phyloP scores from a whole-genome alignment of 2,113 vertebrate genomes.

The Solea solea region DNA sequence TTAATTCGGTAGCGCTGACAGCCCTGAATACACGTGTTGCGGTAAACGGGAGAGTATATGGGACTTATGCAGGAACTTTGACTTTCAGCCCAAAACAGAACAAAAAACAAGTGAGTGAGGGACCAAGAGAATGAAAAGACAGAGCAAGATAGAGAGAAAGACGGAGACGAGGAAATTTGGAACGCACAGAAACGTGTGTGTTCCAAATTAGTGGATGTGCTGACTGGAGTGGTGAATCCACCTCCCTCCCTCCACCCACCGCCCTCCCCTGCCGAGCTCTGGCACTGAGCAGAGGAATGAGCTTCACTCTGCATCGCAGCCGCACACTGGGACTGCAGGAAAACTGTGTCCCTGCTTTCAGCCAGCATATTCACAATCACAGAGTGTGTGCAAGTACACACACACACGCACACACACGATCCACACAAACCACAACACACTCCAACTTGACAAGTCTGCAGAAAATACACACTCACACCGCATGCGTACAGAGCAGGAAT shows the following conservation, averaged over 20 bases:
- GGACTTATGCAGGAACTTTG: not conserved
- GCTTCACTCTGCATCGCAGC: slow-evolving; percentile 42
- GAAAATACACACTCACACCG: slow-evolving; percentile 23
- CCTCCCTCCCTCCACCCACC: slow-evolving; percentile 1
- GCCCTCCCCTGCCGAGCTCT: slow-evolving; percentile 52
- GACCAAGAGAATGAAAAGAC: not conserved
- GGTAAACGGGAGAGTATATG: not conserved
- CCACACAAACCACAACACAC: slow-evolving; percentile 21
- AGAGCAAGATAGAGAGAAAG: not conserved
- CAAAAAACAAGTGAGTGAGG: not conserved
- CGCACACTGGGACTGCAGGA: slow-evolving; percentile 54
- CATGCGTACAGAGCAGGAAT: slow-evolving; percentile 7
- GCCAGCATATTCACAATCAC: slow-evolving; percentile 45
- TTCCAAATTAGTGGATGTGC: slow-evolving; percentile 57
- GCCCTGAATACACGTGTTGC: too few relatives aligned
- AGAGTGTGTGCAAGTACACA: not conserved
- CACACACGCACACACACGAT: not conserved
- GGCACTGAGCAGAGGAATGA: slow-evolving; percentile 65
- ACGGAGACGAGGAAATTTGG: slow-evolving; percentile 29
- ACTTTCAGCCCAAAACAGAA: not conserved
- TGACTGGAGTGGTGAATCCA: slow-evolving; percentile 26
- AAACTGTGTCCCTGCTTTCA: slow-evolving; percentile 46
- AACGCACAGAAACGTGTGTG: slow-evolving; percentile 47
- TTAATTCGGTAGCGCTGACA: too few relatives aligned
- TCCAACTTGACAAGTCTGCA: slow-evolving; percentile 31